Conservation (phyloP, 2,113 vertebrate species). For the Mus spicilegus region DNA sequence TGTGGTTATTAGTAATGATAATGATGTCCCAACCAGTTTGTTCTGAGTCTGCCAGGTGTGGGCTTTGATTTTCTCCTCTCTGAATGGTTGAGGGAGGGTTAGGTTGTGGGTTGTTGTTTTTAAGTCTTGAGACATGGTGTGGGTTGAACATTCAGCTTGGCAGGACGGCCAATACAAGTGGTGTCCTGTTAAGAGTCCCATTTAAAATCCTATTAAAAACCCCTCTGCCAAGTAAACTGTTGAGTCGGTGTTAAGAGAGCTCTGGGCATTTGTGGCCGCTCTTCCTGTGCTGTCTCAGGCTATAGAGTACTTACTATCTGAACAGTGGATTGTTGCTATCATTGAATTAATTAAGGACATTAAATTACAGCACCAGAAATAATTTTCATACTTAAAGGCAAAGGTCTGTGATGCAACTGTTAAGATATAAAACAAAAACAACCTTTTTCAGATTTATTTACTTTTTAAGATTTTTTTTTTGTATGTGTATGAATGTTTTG, state of each 20-base stretch:
- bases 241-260: not conserved
- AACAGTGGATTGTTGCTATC: not conserved
- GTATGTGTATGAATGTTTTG: not conserved
- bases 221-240: not conserved
- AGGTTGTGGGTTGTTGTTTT: slow-evolving; percentile 72
- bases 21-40: slow-evolving; percentile 44
- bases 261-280: not conserved
- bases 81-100: slow-evolving; percentile 55
- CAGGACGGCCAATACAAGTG: slow-evolving; percentile 51
- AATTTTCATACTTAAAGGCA: slow-evolving; percentile 39
- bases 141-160: slow-evolving; percentile 54
- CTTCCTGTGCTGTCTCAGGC: not conserved
- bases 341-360: slow-evolving; percentile 43
- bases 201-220: not conserved
- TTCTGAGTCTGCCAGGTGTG: slow-evolving; percentile 42
- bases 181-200: slow-evolving; percentile 1
- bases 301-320: not conserved
- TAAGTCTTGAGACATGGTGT: slow-evolving; percentile 69
- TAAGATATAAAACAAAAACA: not conserved
- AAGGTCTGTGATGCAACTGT: not conserved
- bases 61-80: slow-evolving; percentile 30
- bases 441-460: not conserved
- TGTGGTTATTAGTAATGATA: slow-evolving; percentile 54
- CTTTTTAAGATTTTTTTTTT: slow-evolving; percentile 20
- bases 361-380: slow-evolving; percentile 11